A percentile compares a stretch with the other conserved stretches of the same genome.
These are phyloP conservation scores for Hydractinia symbiolongicarpus DNA, from an alignment of 30 jellyfish, hydroid and myxozoan species.

Conservation along the genomic window DNA sequence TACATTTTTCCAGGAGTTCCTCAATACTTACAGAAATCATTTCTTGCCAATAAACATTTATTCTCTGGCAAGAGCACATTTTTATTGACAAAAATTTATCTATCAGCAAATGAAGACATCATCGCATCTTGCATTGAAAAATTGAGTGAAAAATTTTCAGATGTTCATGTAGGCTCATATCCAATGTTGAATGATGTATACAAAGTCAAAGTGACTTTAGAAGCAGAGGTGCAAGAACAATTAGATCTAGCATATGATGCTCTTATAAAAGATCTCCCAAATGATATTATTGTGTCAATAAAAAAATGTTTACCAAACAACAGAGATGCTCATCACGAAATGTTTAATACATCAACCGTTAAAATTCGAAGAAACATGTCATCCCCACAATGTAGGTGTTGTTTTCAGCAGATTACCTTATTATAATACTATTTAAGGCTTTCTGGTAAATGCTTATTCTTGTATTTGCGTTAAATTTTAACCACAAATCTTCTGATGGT, in stretches of 20 bases:
- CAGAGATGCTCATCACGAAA: conserved; percentile 51
- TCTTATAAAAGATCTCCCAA: conserved; percentile 51
- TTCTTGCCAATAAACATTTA: conserved; percentile 33
- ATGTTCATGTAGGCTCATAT: conserved; percentile 75
- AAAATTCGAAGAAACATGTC: neutral
- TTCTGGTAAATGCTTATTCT: too few species aligned
- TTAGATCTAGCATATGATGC: conserved; percentile 51
- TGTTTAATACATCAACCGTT: conserved; percentile 30
- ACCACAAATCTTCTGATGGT: too few species aligned
- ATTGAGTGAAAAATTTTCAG: conserved; percentile 34
- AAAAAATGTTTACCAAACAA: conserved; percentile 71
- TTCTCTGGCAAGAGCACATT: conserved; percentile 42
- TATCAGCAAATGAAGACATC: conserved; percentile 56
- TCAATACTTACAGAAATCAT: conserved; percentile 55
- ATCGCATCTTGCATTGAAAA: conserved; percentile 49
- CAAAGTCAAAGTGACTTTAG: conserved; percentile 78
- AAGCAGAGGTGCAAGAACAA: conserved; percentile 40
- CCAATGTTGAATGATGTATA: conserved; percentile 51
- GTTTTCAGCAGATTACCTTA: too few species aligned
- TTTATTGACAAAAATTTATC: conserved; percentile 50
- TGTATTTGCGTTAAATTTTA: too few species aligned
- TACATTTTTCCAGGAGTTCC: conserved; percentile 89
- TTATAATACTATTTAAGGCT: too few species aligned
- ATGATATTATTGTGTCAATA: conserved; percentile 38
- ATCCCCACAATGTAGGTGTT: too few species aligned